Conservation (phyloP, 1,140 invertebrate genomes). For the Drosophila truncata region DNA sequence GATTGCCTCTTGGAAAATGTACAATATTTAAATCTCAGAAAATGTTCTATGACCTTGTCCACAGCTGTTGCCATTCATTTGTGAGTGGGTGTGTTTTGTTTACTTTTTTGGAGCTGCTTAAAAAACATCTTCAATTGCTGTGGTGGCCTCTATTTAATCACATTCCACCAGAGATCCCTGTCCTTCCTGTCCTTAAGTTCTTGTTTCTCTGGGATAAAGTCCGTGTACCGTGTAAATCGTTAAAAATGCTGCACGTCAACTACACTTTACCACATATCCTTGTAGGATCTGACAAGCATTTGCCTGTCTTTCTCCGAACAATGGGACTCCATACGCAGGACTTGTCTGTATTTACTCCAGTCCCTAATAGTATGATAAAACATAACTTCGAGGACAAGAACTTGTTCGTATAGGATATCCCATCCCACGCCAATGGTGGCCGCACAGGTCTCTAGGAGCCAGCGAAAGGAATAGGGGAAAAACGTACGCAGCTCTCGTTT, state of each 20-base stretch:
- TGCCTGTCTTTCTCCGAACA: slow-evolving; percentile 62
- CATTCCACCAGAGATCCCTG: slow-evolving; percentile 55
- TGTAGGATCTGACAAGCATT: slow-evolving; percentile 45
- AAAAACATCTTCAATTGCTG: slow-evolving; percentile 8
- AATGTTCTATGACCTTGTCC: neutral
- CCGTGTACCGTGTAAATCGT: no score
- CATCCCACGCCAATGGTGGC: slow-evolving; percentile 83
- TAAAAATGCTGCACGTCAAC: neutral
- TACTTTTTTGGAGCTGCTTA: slow-evolving; percentile 11
- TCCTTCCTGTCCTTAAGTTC: neutral
- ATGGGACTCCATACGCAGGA: slow-evolving; percentile 55
- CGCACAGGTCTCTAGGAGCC: slow-evolving; percentile 86
- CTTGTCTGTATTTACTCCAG: slow-evolving; percentile 45
- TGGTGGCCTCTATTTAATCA: neutral
- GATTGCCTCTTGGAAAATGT: neutral
- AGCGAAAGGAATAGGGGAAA: slow-evolving; percentile 86
- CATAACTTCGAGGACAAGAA: slow-evolving; percentile 77
- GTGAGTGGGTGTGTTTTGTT: slow-evolving; percentile 8
- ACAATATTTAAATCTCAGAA: neutral
- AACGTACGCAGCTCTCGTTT: slow-evolving; percentile 77
- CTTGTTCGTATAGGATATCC: slow-evolving; percentile 86
- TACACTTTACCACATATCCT: slow-evolving; percentile 28
- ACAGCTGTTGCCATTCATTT: neutral
- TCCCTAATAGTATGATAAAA: slow-evolving; percentile 70
- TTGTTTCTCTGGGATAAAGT: neutral